Evolutionary conservation across 2,797 vertebrate genomes (phyloP).

Genomic region (Parauchenoglanis punctatus): DNA sequence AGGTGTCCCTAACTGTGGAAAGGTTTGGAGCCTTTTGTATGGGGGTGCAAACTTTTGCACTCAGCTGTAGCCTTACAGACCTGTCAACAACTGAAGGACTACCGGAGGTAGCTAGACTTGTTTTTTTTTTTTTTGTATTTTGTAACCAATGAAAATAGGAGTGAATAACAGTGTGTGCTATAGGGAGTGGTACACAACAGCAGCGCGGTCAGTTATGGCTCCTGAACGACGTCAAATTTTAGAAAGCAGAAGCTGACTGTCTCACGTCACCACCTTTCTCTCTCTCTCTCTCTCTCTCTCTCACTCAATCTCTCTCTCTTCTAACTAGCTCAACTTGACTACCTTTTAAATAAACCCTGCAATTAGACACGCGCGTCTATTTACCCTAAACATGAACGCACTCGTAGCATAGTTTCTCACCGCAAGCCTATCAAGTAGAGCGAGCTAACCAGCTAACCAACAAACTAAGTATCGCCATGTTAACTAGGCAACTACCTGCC

Average conservation of each 20-base stretch:
- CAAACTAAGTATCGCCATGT: not conserved
- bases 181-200: not conserved
- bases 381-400: not conserved
- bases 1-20: not conserved
- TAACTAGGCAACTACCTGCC: not conserved
- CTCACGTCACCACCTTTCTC: not conserved
- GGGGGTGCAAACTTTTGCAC: not conserved
- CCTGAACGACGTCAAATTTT: not conserved
- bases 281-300: not conserved
- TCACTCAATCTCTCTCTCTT: not conserved
- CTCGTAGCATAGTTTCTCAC: slow-evolving; percentile 3
- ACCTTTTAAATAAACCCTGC: not conserved
- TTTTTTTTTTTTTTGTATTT: not conserved
- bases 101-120: not conserved
- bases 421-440: not conserved
- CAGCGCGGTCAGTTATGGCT: slow-evolving; percentile 5
- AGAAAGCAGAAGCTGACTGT: slow-evolving; percentile 27
- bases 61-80: not conserved
- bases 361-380: not conserved
- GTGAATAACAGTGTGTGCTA: no score
- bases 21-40: no score
- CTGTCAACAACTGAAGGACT: not conserved
- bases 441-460: slow-evolving; percentile 6
- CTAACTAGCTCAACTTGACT: not conserved
- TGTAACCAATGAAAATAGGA: not conserved